Conservation (phyloP, 2,888 invertebrate species). For the Hemicrepidius hirtus region DNA sequence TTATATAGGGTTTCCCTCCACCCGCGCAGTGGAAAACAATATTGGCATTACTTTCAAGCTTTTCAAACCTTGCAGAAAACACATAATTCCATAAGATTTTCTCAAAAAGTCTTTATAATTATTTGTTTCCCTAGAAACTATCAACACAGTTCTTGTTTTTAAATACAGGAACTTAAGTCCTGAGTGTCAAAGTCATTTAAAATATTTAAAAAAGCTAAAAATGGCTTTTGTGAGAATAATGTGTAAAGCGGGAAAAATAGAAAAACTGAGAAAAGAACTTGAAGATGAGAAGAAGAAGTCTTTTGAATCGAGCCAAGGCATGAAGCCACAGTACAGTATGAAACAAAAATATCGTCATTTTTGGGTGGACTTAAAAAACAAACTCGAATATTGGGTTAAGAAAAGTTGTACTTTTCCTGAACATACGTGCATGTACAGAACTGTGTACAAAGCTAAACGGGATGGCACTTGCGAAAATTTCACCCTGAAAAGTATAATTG, state of each 20-base stretch:
- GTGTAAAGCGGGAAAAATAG: conserved; percentile 75
- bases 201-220: conserved; percentile 3
- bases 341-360: conserved; percentile 73
- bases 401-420: conserved; percentile 63
- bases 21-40: conserved; percentile 53
- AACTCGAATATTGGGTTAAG: conserved; percentile 69
- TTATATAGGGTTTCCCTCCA: conserved; percentile 70
- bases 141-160: not conserved
- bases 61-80: not conserved
- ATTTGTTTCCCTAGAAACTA: conserved; percentile 5
- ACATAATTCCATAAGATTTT: not conserved
- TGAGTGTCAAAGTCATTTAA: conserved; percentile 35
- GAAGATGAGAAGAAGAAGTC: conserved; percentile 77
- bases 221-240: conserved; percentile 70
- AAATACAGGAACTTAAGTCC: conserved; percentile 34
- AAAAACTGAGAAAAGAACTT: conserved; percentile 72
- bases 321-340: conserved; percentile 71
- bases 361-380: conserved; percentile 70
- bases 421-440: conserved; percentile 66
- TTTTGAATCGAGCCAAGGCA: conserved; percentile 71
- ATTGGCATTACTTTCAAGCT: conserved; percentile 47
- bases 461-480: conserved; percentile 78
- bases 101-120: not conserved
- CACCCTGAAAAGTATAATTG: conserved; percentile 78
- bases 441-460: conserved; percentile 70